These are phyloP conservation scores for Standfussiana lucernea DNA, from an alignment of 2,888 invertebrate genomes.

Conservation along the genomic window DNA sequence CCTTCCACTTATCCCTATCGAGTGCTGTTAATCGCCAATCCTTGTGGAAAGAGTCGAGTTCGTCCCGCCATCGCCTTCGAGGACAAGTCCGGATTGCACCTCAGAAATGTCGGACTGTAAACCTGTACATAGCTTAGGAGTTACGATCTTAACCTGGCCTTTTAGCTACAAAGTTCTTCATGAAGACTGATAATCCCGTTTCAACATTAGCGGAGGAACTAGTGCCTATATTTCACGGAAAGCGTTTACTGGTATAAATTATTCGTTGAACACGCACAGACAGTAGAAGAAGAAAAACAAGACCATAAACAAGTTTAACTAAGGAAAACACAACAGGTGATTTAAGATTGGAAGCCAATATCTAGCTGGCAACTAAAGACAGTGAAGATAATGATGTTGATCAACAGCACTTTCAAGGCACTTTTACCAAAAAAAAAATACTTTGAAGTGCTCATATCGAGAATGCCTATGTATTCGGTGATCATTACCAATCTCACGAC, in stretches of 20 bases:
- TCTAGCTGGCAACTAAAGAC: neutral
- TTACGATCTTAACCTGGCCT: neutral
- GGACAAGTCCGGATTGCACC: constrained; percentile 1
- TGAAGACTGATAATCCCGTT: neutral
- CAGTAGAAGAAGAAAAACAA: neutral
- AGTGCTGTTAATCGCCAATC: no score
- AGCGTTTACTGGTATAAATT: neutral
- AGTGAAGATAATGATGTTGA: constrained; percentile 5
- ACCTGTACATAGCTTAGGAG: neutral
- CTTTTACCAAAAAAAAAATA: neutral
- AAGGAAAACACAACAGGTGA: neutral
- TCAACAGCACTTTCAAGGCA: neutral
- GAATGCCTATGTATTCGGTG: constrained; percentile 28
- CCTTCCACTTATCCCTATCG: no score
- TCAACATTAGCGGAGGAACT: neutral
- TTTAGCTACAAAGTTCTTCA: neutral
- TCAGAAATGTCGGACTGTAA: constrained; percentile 16
- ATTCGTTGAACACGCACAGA: neutral
- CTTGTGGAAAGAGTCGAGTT: no score
- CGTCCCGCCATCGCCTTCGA: no score
- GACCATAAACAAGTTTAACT: neutral
- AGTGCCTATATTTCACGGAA: neutral
- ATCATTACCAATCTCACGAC: constrained; percentile 37
- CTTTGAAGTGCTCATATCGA: neutral
- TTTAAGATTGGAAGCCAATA: neutral